Conservation (phyloP, 37 sponge, comb jelly and placozoan species). For the Ianthella basta region DNA sequence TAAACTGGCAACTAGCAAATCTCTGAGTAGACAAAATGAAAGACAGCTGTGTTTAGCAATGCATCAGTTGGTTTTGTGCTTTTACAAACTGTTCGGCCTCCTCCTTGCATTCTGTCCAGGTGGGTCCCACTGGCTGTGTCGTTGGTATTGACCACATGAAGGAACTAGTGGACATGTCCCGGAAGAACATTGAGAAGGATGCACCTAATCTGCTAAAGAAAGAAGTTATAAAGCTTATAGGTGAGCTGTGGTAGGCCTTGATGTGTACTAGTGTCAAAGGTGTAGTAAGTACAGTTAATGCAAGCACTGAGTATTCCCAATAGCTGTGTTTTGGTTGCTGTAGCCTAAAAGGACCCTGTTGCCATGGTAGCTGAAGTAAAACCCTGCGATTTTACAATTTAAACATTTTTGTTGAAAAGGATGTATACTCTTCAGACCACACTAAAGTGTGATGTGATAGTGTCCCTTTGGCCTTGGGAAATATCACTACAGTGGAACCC, state of each 20-base stretch:
- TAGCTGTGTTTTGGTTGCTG: neutral
- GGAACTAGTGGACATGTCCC: constrained; percentile 79
- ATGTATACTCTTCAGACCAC: too few species aligned
- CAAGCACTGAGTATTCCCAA: neutral
- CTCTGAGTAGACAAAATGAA: neutral
- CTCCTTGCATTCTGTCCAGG: constrained; percentile 17
- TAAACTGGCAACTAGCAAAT: too few species aligned
- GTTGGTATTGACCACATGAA: constrained; percentile 97
- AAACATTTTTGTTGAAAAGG: too few species aligned
- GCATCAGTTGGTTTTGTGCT: neutral
- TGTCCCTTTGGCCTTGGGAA: too few species aligned
- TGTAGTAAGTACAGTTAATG: neutral
- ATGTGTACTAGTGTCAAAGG: neutral
- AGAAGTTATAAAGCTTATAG: constrained; percentile 38
- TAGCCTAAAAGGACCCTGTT: neutral
- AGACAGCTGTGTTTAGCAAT: neutral
- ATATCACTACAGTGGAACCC: too few species aligned
- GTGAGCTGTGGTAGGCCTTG: constrained; percentile 3
- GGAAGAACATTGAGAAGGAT: constrained; percentile 68
- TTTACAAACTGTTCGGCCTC: constrained; percentile 2
- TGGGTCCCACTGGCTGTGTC: constrained; percentile 85
- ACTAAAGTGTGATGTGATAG: too few species aligned
- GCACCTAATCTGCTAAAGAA: constrained; percentile 57
- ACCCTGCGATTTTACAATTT: too few species aligned
- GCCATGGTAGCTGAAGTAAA: too few species aligned